These are phyloP conservation scores for Machimus atricapillus DNA, from an alignment of 2,888 invertebrate genomes.

Conservation along the genomic window DNA sequence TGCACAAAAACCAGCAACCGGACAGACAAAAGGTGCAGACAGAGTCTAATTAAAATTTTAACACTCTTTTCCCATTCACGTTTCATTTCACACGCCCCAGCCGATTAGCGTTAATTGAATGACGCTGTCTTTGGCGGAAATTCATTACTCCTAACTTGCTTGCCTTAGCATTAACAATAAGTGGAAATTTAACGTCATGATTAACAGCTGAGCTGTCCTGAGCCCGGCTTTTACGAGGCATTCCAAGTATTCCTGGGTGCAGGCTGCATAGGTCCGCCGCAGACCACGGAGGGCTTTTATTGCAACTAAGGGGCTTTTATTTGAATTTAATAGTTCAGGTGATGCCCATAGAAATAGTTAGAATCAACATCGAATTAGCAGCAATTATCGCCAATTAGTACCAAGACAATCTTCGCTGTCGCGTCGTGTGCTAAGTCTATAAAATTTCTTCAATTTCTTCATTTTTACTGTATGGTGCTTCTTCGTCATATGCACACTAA, in stretches of 20 bases:
- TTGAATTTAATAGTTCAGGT: not conserved
- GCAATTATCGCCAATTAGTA: not conserved
- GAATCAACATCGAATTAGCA: not conserved
- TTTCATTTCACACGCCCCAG: not conserved
- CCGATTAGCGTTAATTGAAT: slow-evolving; percentile 10
- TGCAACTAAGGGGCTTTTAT: not conserved
- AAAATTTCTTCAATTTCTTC: not conserved
- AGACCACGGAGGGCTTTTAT: not conserved
- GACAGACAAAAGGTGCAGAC: not conserved
- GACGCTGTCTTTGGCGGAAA: not conserved
- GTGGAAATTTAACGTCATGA: slow-evolving; percentile 15
- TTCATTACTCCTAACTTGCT: not conserved
- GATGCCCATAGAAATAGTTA: not conserved
- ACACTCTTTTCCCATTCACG: not conserved
- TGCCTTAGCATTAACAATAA: not conserved
- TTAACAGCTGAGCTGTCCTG: not conserved
- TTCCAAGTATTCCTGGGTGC: not conserved
- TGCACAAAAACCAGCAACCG: not conserved
- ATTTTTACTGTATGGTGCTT: not conserved
- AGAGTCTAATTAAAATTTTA: not conserved
- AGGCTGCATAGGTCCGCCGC: not conserved
- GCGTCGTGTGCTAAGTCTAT: not conserved
- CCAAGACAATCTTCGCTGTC: not conserved
- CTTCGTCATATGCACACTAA: not conserved
- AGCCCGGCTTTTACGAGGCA: not conserved